Evolutionary conservation across 37 sponge, comb jelly and placozoan genomes (phyloP), one percentile per base, ranked within the genome.

Genomic region (Halisarca cf. caerulea): DNA sequence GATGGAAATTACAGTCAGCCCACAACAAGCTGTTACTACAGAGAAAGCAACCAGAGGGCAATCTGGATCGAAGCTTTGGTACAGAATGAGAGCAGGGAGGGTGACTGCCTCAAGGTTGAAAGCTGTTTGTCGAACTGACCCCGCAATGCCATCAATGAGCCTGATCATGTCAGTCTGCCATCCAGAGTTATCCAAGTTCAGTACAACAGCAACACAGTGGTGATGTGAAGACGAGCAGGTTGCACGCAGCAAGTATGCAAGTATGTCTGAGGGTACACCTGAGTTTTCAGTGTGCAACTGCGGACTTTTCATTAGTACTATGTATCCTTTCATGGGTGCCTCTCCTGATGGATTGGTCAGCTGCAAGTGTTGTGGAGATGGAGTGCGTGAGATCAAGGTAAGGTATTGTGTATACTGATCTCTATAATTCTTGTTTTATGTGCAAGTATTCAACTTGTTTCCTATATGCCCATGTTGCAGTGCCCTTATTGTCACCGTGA

Each of bases 41-140:
- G 88, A 88, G 35, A 18, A 3, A 20, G 35, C 59, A 36, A 92
- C 90, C n/a, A 75, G 88, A 53, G 74, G 45, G 23, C 91, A 94
- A 54, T 20, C 81, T 24, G 58, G 79, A 21, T 86, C 84, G 0
- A 54, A 18, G 17, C 55, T 86, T 6, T 91, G 91, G 89, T 93
- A 64, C 36, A 84, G 70, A n/a, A 40, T 84, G 39, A 39, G 89
- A 27, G 45, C 86, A 17, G 94, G 94, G 0, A 71, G 90, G 28
- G 55, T 93, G 14, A 93, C 91, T 41, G 88, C 88, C 17, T 94
- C 91, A n/a, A 80, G 68, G 24, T 79, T 89, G 38, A 80, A 85
- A 80, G 53, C 59, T 37, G 93, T 60, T 59, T 85, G 84, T 58
- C 44, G 30, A 5, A 89, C 83, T 20, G 79, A 84, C 38, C 80